Evolutionary conservation across 2,888 invertebrate species (phyloP), one percentile per base, ranked within the genome.

Genomic region (Pachydiplax longipennis): DNA sequence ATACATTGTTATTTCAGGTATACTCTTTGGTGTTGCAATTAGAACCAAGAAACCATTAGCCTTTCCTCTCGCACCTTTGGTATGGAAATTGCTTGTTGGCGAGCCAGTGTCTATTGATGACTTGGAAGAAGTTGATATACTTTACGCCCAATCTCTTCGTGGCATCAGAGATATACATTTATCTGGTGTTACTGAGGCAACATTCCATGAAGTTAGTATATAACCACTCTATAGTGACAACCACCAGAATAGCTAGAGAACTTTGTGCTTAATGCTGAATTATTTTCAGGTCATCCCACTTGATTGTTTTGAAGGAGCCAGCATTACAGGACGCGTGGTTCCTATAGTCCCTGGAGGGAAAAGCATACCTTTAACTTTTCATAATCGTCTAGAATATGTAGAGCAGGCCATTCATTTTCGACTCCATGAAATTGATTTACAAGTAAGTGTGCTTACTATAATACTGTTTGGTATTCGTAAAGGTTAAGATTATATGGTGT

Each of bases 21-120:
- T 96, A 90, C 93, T 96, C 90, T 95, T 96, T 93, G 96, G 96
- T 2, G 96, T 96, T 65, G 96, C 96, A 1, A 95, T 96, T 61
- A 94, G 96, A 90, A 96, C 96, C n/a, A 95, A 95, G 93, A 96
- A 96, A 93, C 96, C 96, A 0, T 93, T 96, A 40, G 95, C 96
- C 37, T 94, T 96, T 53, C 95, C 96, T 53, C 93, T 96, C 81
- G 96, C 96, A 0, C 95, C 96, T 0, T 93, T 95, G 61, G 95
- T 96, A 80, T 96, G 96, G 96, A 96, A 96, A 93, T 94, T 95
- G 90, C 93, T 96, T 73, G 95, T 95, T 15, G 95, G 95, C 18
- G 95, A 96, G 93, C 94, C 95, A 0, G 94, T 95, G 1, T 94
- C 94, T 1, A 94, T 95, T n/a, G 95, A 95, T 91, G 96, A 96